Percentiles rank a stretch among this genome's conserved stretches.
Conservation (phyloP, 1,140 invertebrate genomes). For the Muscidifurax raptorellus region DNA sequence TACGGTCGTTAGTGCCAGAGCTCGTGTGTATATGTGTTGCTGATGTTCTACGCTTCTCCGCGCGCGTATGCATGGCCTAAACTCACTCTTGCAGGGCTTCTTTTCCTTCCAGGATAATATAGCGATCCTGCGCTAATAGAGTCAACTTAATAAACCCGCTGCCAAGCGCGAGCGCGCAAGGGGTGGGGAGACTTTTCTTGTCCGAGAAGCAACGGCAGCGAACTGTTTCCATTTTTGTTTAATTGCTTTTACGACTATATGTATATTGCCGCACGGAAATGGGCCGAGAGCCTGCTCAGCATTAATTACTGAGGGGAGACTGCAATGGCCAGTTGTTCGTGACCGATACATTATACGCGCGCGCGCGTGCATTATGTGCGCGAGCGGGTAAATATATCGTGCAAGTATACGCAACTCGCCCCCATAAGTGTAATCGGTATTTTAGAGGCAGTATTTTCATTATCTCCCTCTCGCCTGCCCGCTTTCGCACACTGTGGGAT, state of each 20-base stretch:
- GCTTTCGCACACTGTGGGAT: not conserved
- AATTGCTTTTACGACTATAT: conserved; percentile 13
- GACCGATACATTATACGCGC: not conserved
- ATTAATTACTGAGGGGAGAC: not conserved
- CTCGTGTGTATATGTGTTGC: not conserved
- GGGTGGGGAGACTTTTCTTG: not conserved
- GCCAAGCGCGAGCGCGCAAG: not conserved
- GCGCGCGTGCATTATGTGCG: not conserved
- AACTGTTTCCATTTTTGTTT: conserved; percentile 39
- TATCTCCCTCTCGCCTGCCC: not conserved
- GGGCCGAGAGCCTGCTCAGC: not conserved
- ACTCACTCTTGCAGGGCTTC: not conserved
- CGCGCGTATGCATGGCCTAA: not conserved
- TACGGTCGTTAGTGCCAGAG: conserved; percentile 15
- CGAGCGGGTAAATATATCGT: not conserved
- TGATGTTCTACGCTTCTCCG: not conserved
- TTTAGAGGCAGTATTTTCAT: conserved; percentile 28
- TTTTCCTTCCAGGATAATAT: conserved; percentile 1
- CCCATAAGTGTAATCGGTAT: conserved; percentile 4
- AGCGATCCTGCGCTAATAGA: conserved; percentile 19
- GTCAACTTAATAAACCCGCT: conserved; percentile 18
- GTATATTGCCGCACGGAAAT: not conserved
- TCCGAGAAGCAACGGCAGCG: not conserved
- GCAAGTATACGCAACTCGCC: not conserved
- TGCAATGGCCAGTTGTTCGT: conserved; percentile 11